Base-by-base conservation (phyloP, 2,888 invertebrate genomes). In the Sphaeridia pumilis region DNA sequence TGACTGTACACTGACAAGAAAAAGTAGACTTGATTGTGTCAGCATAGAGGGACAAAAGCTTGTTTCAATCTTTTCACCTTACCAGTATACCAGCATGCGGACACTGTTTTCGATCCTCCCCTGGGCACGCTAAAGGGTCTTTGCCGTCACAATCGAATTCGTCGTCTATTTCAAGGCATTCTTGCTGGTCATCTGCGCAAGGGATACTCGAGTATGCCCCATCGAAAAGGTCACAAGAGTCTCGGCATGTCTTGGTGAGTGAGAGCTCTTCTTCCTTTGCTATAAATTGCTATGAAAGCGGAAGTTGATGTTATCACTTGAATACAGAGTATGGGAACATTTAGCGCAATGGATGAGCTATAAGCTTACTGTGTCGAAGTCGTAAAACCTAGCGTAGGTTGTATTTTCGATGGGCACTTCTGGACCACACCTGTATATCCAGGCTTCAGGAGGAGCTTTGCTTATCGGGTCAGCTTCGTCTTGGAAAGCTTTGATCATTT, bases 361-460 rank as follows among this genome's bases (percentile, higher is more conserved):
- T 10, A 26, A 22, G 25, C 7, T 41, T 43, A 55, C 56, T 35
- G 56, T 56, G 21, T 52, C 49, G 26, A 49, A 56, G 31, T 55
- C 55, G 31, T 56, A 56, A 35, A 56, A 46, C 17, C 56, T 31
- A 14, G 49, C 49, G 27, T n/a, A 56, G 12, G 36, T 47, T 17
- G 21, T 25, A n/a, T 28, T 49, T 46, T 56, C 56, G 3, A 36
- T 25, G 42, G 35, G 48, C 21, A 47, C 35, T n/a, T 46, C 48
- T 5, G 56, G 56, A 27, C 53, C 56, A 34, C 56, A 56, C 7
- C 56, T 4, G 49, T 52, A 56, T n/a, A 41, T 24, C 56, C 56
- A 56, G 10, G 52, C 48, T 27, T 20, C 41, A 2, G 44, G 44
- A n/a, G 50, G 46, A 1, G 55, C 50, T 4, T 2, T n/a, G n/a